Evolutionary conservation across 2,888 invertebrate genomes (phyloP).

Genomic region (Laspeyria flexula): DNA sequence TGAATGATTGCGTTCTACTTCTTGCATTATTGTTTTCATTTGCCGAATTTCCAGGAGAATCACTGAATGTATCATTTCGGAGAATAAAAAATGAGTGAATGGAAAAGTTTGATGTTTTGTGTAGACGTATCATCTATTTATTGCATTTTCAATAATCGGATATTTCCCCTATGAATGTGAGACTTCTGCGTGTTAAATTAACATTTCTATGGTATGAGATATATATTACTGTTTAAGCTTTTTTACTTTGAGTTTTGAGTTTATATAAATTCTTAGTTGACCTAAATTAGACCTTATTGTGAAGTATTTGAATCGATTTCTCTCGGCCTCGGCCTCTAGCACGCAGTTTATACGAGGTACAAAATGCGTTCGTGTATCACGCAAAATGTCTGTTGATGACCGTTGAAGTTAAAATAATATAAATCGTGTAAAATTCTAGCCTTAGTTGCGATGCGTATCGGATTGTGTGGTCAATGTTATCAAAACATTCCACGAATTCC

Average conservation of each 20-base stretch:
- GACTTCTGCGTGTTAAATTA: background rate
- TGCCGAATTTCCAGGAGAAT: too few species aligned
- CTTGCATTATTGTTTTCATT: slow-evolving; percentile 31
- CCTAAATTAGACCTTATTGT: slow-evolving; percentile 27
- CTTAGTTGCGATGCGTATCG: slow-evolving; percentile 12
- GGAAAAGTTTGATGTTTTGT: too few species aligned
- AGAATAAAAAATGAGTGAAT: too few species aligned
- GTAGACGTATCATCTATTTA: too few species aligned
- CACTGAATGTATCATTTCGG: too few species aligned
- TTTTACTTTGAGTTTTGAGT: background rate
- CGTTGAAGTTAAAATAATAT: slow-evolving; percentile 6
- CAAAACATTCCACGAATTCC: slow-evolving; percentile 67
- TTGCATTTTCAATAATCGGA: background rate
- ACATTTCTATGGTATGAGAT: background rate
- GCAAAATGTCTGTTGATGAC: slow-evolving; percentile 37
- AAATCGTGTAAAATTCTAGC: slow-evolving; percentile 10
- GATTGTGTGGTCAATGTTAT: slow-evolving; percentile 54
- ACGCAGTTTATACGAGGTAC: slow-evolving; percentile 52
- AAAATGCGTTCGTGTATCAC: slow-evolving; percentile 59
- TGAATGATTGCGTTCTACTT: slow-evolving; percentile 34
- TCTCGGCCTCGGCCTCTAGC: slow-evolving; percentile 74
- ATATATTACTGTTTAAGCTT: background rate
- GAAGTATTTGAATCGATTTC: slow-evolving; percentile 71
- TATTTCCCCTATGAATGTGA: background rate
- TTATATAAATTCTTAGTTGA: slow-evolving; percentile 16